These are phyloP conservation scores for Fissipunctia ypsillon DNA, from an alignment of 2,888 invertebrate species.

Conservation along the genomic window DNA sequence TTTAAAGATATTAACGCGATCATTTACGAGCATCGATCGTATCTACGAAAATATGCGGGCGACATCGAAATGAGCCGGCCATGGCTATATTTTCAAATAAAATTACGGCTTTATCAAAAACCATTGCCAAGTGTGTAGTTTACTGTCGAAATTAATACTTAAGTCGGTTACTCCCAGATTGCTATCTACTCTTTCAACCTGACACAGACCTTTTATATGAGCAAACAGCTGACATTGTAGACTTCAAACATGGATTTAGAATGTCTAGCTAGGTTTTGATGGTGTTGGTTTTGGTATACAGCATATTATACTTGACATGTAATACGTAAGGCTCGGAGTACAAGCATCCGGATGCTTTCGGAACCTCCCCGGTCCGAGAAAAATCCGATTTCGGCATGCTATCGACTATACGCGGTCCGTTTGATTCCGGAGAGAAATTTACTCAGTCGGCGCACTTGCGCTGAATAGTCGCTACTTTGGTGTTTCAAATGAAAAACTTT, in stretches of 20 bases:
- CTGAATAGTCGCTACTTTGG: too few species aligned
- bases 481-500: too few species aligned
- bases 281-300: too few species aligned
- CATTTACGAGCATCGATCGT: slow-evolving; percentile 56
- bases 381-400: too few species aligned
- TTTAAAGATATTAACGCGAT: slow-evolving; percentile 60
- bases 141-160: slow-evolving; percentile 57
- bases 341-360: too few species aligned
- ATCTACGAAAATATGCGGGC: slow-evolving; percentile 58
- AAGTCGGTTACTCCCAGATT: slow-evolving; percentile 47
- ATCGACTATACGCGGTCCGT: too few species aligned
- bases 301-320: too few species aligned
- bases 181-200: slow-evolving; percentile 65
- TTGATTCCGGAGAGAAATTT: too few species aligned
- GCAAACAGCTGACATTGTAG: slow-evolving; percentile 21
- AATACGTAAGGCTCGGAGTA: too few species aligned
- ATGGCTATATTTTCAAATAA: slow-evolving; percentile 52
- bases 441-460: too few species aligned
- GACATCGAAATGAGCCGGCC: slow-evolving; percentile 31
- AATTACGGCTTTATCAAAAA: slow-evolving; percentile 67
- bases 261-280: not conserved
- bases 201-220: slow-evolving; percentile 49
- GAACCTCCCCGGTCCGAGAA: too few species aligned
- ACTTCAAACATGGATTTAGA: slow-evolving; percentile 26
- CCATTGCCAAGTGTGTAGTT: slow-evolving; percentile 59